A percentile compares a stretch with the other conserved stretches of the same genome.
phyloP scores from a whole-genome alignment of 2,888 invertebrate genomes.

The Limnephilus marmoratus region DNA sequence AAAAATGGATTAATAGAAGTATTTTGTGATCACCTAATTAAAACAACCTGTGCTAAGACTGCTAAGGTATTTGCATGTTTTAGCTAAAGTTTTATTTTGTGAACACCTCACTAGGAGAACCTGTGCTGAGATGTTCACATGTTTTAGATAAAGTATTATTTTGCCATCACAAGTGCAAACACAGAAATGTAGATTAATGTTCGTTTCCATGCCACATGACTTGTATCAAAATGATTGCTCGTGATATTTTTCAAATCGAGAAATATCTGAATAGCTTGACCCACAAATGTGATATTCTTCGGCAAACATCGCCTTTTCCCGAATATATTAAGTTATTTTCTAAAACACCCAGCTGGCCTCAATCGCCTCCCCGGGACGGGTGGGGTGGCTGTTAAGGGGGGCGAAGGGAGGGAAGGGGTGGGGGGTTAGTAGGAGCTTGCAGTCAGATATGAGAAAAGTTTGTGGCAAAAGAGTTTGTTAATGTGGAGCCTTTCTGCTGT shows the following conservation, averaged over 20 bases:
- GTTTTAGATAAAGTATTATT: too few relatives aligned
- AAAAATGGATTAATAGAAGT: too few relatives aligned
- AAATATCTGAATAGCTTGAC: neutral
- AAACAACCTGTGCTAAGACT: too few relatives aligned
- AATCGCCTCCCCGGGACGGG: neutral
- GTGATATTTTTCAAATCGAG: neutral
- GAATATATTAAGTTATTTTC: constrained; percentile 31
- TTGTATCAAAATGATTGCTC: neutral
- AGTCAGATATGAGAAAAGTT: constrained; percentile 64
- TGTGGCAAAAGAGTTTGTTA: constrained; percentile 61
- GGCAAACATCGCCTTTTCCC: neutral
- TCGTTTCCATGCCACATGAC: neutral
- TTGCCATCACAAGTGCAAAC: too few relatives aligned
- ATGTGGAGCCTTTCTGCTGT: constrained; percentile 38
- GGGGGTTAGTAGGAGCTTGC: neutral
- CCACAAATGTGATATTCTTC: neutral
- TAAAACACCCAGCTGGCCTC: constrained; percentile 35
- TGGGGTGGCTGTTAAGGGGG: neutral
- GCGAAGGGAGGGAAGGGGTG: neutral
- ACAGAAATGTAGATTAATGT: neutral
- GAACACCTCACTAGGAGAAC: too few relatives aligned
- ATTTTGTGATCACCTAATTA: too few relatives aligned
- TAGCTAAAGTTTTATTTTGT: too few relatives aligned
- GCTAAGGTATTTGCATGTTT: too few relatives aligned
- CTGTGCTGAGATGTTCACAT: too few relatives aligned